These are phyloP conservation scores for Petrocephalus microphthalmus DNA, from an alignment of 2,113 vertebrate species.

Conservation along the genomic window DNA sequence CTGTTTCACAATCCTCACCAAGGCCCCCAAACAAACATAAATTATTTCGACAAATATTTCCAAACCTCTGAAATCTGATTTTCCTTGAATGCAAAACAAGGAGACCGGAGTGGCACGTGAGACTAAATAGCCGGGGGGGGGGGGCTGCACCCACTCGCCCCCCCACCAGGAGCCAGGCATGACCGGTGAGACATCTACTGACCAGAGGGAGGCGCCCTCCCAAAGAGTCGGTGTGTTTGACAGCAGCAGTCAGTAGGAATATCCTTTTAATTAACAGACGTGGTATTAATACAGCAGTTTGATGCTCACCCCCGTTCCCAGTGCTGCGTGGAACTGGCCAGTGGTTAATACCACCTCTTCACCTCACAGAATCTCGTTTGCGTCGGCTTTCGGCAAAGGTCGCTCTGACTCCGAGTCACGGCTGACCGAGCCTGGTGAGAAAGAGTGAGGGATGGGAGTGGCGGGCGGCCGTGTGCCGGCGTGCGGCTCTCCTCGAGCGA, in stretches of 20 bases:
- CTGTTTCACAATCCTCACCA: slow-evolving; percentile 42
- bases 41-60: slow-evolving; percentile 57
- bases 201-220: background rate
- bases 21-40: slow-evolving; percentile 47
- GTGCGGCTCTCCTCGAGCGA: too few relatives aligned
- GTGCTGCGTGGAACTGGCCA: background rate
- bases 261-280: background rate
- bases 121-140: background rate
- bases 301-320: background rate
- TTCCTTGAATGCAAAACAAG: slow-evolving; percentile 18
- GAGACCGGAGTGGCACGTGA: background rate
- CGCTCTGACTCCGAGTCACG: background rate
- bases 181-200: background rate
- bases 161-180: background rate
- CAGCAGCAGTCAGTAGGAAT: background rate
- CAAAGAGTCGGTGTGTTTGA: background rate
- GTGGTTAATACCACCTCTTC: background rate
- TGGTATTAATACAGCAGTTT: background rate
- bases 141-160: background rate
- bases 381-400: background rate
- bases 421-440: background rate
- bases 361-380: background rate
- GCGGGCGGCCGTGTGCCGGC: background rate
- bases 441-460: background rate
- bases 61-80: slow-evolving; percentile 40